These are phyloP conservation scores for Lissonota sp. DNA, from an alignment of 2,888 invertebrate species.

Conservation along the genomic window DNA sequence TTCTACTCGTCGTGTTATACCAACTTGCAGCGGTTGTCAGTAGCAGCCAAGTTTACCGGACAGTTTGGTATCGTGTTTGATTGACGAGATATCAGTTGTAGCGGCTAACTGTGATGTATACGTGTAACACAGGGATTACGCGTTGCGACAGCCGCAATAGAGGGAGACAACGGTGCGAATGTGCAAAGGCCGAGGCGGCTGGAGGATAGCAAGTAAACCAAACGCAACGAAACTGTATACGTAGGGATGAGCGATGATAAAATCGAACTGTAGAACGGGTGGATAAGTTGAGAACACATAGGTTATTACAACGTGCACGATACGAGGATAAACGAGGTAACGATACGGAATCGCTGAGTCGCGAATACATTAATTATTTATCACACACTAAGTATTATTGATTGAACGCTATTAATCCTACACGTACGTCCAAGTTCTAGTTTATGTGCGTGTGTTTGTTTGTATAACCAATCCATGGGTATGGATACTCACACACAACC, in stretches of 20 bases:
- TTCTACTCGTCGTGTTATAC: conserved; percentile 38
- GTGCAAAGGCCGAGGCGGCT: neutral
- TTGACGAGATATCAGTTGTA: conserved; percentile 60
- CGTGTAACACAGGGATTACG: conserved; percentile 53
- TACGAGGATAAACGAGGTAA: conserved; percentile 38
- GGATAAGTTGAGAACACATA: conserved; percentile 30
- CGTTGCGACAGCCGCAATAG: conserved; percentile 1
- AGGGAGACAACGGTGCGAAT: neutral
- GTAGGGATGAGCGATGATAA: conserved; percentile 19
- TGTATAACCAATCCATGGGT: neutral
- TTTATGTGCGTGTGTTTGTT: neutral
- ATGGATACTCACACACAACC: neutral
- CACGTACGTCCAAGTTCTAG: conserved; percentile 4
- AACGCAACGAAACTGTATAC: conserved; percentile 26
- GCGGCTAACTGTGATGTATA: conserved; percentile 34
- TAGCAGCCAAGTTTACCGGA: conserved; percentile 57
- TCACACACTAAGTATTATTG: conserved; percentile 34
- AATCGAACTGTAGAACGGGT: conserved; percentile 14
- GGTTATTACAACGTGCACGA: conserved; percentile 19
- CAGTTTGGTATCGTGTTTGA: conserved; percentile 60
- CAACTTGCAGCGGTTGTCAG: conserved; percentile 56
- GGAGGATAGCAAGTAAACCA: conserved; percentile 7
- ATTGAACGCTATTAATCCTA: conserved; percentile 28
- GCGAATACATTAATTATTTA: conserved; percentile 48
- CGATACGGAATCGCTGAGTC: conserved; percentile 16